Evolutionary conservation across 2,888 invertebrate genomes (phyloP).

Genomic region (Apoderus coryli): DNA sequence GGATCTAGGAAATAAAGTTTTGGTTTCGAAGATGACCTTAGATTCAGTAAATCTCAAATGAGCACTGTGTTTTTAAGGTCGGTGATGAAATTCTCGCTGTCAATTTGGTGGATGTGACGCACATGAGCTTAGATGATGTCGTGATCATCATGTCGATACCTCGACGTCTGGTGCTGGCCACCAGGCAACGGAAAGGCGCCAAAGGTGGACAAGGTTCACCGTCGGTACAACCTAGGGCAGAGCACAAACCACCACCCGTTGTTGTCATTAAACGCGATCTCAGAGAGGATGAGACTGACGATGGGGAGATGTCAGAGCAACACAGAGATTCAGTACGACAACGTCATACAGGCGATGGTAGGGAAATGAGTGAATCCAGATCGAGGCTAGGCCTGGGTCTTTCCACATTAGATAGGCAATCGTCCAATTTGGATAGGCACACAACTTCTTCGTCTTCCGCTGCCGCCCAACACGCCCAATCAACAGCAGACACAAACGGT

Average conservation of each 20-base stretch:
- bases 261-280: conserved; percentile 82
- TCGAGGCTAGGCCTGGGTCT: conserved; percentile 59
- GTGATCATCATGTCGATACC: conserved; percentile 99
- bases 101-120: conserved; percentile 92
- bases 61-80: conserved; percentile 51
- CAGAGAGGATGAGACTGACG: conserved; percentile 64
- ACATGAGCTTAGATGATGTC: conserved; percentile 97
- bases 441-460: no score
- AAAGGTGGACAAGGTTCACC: conserved; percentile 36
- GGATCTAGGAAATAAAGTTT: no score
- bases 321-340: conserved; percentile 34
- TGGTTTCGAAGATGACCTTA: no score
- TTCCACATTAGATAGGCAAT: conserved; percentile 43
- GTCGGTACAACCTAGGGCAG: conserved; percentile 47
- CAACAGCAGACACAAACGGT: conserved; percentile 43
- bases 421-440: conserved; percentile 23
- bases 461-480: conserved; percentile 23
- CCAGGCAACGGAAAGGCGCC: conserved; percentile 66
- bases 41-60: no score
- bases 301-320: no score
- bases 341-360: conserved; percentile 55
- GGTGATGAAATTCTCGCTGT: conserved; percentile 98
- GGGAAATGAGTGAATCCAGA: conserved; percentile 64
- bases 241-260: conserved; percentile 79
- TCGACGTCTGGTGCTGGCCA: conserved; percentile 82